These are phyloP conservation scores for Pampusana beccarii DNA, from an alignment of 2,113 vertebrate genomes.

Conservation along the genomic window DNA sequence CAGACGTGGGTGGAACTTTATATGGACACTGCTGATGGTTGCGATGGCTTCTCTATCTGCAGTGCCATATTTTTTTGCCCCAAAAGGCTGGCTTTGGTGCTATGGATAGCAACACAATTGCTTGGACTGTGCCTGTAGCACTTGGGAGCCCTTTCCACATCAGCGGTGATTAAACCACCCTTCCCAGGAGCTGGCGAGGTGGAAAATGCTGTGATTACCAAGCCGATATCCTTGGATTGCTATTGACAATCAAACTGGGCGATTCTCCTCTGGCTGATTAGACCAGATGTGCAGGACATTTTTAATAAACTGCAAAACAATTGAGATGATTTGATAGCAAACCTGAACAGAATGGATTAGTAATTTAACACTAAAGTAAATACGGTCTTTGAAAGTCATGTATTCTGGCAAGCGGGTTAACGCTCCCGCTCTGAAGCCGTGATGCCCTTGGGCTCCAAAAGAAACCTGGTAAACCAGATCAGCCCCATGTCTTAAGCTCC, in stretches of 20 bases:
- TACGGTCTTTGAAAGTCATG: background rate
- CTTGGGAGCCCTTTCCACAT: background rate
- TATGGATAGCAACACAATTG: rapidly evolving
- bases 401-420: background rate
- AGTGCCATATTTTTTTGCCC: rapidly evolving
- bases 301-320: constrained; percentile 17
- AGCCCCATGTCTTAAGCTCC: rapidly evolving
- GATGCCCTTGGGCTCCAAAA: background rate
- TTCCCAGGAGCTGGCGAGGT: background rate
- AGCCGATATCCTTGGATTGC: background rate
- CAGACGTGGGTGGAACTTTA: rapidly evolving
- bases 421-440: rapidly evolving
- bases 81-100: background rate
- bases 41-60: background rate
- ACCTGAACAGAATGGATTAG: background rate
- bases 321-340: background rate
- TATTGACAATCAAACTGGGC: background rate
- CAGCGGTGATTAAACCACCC: background rate
- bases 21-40: background rate
- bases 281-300: background rate
- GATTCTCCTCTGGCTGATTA: background rate
- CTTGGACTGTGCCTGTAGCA: background rate
- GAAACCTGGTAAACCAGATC: rapidly evolving
- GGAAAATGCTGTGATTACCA: background rate
- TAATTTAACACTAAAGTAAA: background rate